Evolutionary conservation across 1,140 invertebrate species (phyloP), one percentile per base, ranked within the genome.

Genomic region (Papilio aristodemus): DNA sequence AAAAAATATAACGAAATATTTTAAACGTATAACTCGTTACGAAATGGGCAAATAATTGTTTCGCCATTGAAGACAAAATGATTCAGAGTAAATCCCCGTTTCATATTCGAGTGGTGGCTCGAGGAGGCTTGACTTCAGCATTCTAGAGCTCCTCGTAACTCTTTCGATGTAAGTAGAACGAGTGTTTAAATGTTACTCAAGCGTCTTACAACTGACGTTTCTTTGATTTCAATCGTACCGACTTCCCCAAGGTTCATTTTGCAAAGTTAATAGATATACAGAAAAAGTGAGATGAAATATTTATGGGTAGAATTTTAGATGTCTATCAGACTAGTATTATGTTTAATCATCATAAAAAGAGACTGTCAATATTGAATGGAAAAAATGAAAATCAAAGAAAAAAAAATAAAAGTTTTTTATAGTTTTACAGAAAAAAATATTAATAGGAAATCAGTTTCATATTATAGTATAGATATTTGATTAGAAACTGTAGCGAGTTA

Each of bases 161-260:
- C 46, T 54, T 54, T 54, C 46, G 3, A 22, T 54, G 10, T 54
- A 54, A 54, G 46, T 54, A 54, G 46, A 19, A 54, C 46, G 46
- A 54, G 46, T 54, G 46, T 54, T 54, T 54, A 54, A 54, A 54
- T 54, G 46, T 54, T 22, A 54, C 46, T 54, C 10, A 19, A 54
- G 46, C 19, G 5, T 50, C 46, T 54, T 54, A 54, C 10, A 54
- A 54, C 17, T 54, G 46, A 54, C 19, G 46, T 54, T 25, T 22
- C 46, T 25, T 54, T 25, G 46, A 54, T 54, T 46, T 54, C 10
- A 13, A 54, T 25, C 46, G 9, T 13, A 54, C 19, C 19, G 22
- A 5, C n/a, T 5, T 54, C 4, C 0, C 10, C 9, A 25, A 54
- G 46, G 10, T 0, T 25, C 9, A 17, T 54, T 17, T 3, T 14